Percentiles rank a stretch among this genome's conserved stretches.
Conservation (phyloP, 2,888 invertebrate species). For the Nowickia ferox region DNA sequence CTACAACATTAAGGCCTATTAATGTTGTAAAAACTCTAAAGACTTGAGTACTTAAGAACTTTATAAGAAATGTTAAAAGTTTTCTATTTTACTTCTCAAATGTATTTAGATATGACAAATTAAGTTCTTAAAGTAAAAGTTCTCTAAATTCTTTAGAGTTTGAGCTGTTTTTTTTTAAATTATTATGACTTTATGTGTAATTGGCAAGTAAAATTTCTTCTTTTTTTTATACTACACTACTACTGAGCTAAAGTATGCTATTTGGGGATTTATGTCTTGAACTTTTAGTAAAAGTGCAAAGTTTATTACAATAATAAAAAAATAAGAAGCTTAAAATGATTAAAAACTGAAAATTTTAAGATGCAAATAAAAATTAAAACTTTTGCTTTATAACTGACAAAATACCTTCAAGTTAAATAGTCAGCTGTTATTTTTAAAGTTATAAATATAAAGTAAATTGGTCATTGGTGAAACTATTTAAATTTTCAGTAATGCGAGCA, state of each 20-base stretch:
- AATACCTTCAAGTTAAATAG: no score
- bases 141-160: slow-evolving; percentile 9
- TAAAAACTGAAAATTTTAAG: no score
- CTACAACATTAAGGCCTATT: neutral
- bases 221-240: neutral
- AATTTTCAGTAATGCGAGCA: no score
- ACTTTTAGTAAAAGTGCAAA: slow-evolving; percentile 7
- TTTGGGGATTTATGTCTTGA: slow-evolving; percentile 10
- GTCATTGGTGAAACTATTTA: no score
- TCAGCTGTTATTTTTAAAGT: no score
- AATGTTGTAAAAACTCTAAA: neutral
- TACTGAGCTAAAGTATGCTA: neutral
- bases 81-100: neutral
- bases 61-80: neutral
- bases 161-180: neutral
- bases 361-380: no score
- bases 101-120: slow-evolving; percentile 30
- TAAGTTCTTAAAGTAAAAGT: slow-evolving; percentile 29
- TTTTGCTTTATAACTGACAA: no score
- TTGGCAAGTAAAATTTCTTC: neutral
- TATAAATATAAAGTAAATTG: no score
- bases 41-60: neutral
- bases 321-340: no score
- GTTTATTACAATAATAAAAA: slow-evolving; percentile 11
- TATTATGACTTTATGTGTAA: slow-evolving; percentile 1